Evolutionary conservation across 1,140 invertebrate species (phyloP), one percentile per base, ranked within the genome.

Genomic region (Dryas iulia): DNA sequence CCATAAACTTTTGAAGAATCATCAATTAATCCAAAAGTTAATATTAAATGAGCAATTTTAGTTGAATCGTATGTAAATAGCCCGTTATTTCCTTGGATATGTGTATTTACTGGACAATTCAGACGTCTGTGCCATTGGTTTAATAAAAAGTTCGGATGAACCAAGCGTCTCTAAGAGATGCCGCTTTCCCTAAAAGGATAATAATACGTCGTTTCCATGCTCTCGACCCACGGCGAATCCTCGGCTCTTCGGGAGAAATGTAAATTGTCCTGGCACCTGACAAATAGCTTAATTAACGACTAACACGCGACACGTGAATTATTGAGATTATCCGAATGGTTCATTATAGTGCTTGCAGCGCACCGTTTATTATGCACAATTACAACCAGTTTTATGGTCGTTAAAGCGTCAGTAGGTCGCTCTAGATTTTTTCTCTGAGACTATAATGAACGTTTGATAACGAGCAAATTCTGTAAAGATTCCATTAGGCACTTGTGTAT

Each of bases 221-320:
- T 78, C 77, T 66, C 78, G 77, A 82, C 72, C 77, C 77, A 72
- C 73, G 72, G 74, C 79, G 77, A 74, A 83, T 79, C 79, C 79
- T 73, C 77, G 75, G 79, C 74, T 78, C 81, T 81, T 76, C 77
- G 67, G 77, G 79, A 86, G 86, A 91, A 88, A 90, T 90, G 86
- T 90, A 90, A 91, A 91, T 90, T 83, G 79, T 84, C 76, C 79
- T 69, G 78, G 70, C 82, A 83, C 81, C 83, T 87, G 89, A 91
- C 89, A 91, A 91, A 91, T 91, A 89, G 89, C 89, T 91, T 91
- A 90, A 91, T 91, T 91, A 91, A 91, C 86, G 79, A 75, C 79
- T 79, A 84, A 88, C 86, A 88, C 84, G 82, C 81, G 79, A 86
- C 80, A 79, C 75, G 77, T 77, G 83, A 86, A 77, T 87, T 84